These are phyloP conservation scores for Sorex maritimensis DNA, from an alignment of 2,797 vertebrate genomes.

Conservation along the genomic window DNA sequence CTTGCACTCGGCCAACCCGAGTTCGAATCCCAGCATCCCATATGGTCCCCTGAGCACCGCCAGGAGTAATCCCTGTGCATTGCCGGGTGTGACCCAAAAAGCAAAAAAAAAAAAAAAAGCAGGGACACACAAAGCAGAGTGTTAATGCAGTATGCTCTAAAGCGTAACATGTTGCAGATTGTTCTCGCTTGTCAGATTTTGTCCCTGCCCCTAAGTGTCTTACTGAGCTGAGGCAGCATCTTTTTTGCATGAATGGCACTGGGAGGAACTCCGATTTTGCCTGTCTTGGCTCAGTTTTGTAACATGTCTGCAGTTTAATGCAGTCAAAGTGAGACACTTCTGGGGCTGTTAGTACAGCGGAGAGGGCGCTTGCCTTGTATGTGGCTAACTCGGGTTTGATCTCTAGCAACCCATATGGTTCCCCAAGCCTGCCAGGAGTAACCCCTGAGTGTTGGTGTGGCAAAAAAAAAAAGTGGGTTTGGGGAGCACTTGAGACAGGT, in stretches of 20 bases:
- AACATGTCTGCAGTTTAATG: conserved; percentile 21
- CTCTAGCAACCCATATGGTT: too few species aligned
- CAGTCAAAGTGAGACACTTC: neutral
- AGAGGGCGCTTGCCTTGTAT: too few species aligned
- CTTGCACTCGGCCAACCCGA: too few species aligned
- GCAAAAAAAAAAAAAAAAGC: neutral
- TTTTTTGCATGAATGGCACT: conserved; percentile 59
- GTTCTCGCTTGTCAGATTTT: conserved; percentile 58
- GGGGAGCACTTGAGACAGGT: neutral
- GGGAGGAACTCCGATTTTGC: conserved; percentile 57
- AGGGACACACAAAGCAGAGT: neutral
- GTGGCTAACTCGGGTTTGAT: too few species aligned
- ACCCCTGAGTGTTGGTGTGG: too few species aligned
- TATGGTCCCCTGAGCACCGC: too few species aligned
- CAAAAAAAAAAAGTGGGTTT: too few species aligned
- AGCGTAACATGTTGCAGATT: neutral
- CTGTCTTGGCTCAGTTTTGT: conserved; percentile 21
- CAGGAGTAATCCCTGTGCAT: too few species aligned
- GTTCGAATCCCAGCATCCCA: too few species aligned
- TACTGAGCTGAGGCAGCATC: neutral
- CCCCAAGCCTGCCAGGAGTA: too few species aligned
- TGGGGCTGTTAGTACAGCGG: too few species aligned
- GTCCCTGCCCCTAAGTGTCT: conserved; percentile 12
- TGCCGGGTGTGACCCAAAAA: too few species aligned
- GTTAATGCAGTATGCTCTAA: conserved; percentile 27